phyloP scores from a whole-genome alignment of 2,888 invertebrate species.

The Bombyx huttoni region DNA sequence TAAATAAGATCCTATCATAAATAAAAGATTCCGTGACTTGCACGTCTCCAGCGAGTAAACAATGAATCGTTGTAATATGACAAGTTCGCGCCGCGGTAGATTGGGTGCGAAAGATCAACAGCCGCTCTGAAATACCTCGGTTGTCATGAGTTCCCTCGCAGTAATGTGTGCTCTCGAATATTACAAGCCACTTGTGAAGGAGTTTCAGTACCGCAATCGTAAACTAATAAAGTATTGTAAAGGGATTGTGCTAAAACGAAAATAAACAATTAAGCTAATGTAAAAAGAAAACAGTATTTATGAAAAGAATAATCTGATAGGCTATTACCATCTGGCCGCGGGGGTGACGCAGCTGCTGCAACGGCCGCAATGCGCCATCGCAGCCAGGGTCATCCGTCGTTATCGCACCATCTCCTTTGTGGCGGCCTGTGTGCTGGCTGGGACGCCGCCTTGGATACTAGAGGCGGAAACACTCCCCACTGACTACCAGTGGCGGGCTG shows the following conservation, averaged over 20 bases:
- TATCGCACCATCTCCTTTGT: too few relatives aligned
- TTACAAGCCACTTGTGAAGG: conserved; percentile 7
- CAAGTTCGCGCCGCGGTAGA: conserved; percentile 17
- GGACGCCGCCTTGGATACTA: too few relatives aligned
- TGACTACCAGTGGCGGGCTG: too few relatives aligned
- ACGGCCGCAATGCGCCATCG: too few relatives aligned
- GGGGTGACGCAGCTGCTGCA: too few relatives aligned
- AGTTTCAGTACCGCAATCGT: background rate
- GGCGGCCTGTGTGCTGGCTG: too few relatives aligned
- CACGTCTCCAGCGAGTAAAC: conserved; percentile 11
- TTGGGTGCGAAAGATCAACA: conserved; percentile 23
- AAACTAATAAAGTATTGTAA: background rate
- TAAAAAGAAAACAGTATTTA: too few relatives aligned
- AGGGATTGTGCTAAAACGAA: background rate
- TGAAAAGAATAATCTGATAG: too few relatives aligned
- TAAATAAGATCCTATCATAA: background rate
- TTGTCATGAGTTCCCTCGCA: conserved; percentile 14
- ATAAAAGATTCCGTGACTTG: conserved; percentile 12
- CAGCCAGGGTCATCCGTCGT: too few relatives aligned
- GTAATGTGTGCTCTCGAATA: conserved; percentile 21
- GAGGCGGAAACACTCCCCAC: too few relatives aligned
- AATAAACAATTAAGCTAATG: too few relatives aligned
- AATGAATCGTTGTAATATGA: conserved; percentile 15
- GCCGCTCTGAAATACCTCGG: conserved; percentile 7
- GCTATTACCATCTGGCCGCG: too few relatives aligned